Conservation (phyloP, 2,113 vertebrate genomes). For the Pavo muticus region DNA sequence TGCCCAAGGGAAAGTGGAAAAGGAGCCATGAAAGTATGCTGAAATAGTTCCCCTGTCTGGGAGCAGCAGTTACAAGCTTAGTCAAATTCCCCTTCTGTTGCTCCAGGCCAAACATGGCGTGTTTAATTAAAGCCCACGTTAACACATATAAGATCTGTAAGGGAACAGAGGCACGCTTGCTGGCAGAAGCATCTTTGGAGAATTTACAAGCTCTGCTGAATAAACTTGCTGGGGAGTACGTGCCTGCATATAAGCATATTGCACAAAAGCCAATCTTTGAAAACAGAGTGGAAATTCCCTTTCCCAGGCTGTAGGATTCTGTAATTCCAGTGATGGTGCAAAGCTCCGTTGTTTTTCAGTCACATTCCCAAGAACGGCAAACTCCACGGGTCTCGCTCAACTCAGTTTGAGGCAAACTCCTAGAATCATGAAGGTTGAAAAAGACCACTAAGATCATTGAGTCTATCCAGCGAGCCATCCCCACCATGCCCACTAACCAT, state of each 20-base stretch:
- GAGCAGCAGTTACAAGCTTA: neutral
- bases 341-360: neutral
- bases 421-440: neutral
- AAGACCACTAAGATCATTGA: too few relatives aligned
- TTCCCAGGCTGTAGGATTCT: neutral
- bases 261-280: neutral
- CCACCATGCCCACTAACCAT: too few relatives aligned
- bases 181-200: neutral
- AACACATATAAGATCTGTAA: neutral
- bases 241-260: neutral
- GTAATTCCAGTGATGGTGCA: neutral
- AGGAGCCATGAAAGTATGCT: neutral
- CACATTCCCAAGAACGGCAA: neutral
- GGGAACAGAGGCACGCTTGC: neutral
- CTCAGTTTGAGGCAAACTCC: neutral
- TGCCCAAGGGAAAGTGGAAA: neutral
- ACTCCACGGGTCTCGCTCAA: neutral
- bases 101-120: neutral
- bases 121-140: neutral
- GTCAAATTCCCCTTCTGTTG: neutral
- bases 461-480: too few relatives aligned
- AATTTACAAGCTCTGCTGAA: neutral
- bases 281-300: conserved; percentile 7
- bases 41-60: neutral
- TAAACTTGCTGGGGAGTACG: neutral